phyloP scores from a whole-genome alignment of 2,797 vertebrate species.

The Argyrosomus regius region DNA sequence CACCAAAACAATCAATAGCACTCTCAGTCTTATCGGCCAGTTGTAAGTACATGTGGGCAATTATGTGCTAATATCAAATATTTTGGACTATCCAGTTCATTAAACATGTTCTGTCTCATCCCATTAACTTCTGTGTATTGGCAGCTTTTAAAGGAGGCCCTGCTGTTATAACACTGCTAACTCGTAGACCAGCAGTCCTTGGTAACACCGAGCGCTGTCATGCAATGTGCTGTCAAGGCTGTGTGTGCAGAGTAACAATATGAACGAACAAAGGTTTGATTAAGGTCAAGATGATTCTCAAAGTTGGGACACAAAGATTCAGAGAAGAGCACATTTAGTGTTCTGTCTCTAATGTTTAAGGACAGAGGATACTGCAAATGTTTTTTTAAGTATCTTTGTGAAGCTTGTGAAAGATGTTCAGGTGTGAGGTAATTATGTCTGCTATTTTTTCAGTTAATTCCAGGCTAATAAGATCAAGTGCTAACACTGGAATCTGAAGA shows the following conservation, averaged over 20 bases:
- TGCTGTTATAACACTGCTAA: constrained; percentile 30
- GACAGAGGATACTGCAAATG: background rate
- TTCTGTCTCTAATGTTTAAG: background rate
- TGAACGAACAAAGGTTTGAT: background rate
- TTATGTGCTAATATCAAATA: constrained; percentile 48
- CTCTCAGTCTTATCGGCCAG: constrained; percentile 34
- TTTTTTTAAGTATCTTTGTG: no score
- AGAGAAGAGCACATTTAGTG: background rate
- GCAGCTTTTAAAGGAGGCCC: constrained; percentile 23
- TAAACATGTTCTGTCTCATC: constrained; percentile 50
- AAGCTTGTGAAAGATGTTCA: background rate
- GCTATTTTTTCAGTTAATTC: background rate
- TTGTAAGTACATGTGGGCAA: constrained; percentile 51
- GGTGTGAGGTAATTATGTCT: background rate
- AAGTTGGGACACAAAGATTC: background rate
- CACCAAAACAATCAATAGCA: constrained; percentile 52
- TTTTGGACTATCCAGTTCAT: constrained; percentile 49
- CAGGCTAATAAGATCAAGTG: background rate
- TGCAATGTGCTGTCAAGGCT: background rate
- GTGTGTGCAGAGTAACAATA: background rate
- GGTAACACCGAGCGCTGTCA: constrained; percentile 5
- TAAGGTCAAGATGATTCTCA: background rate
- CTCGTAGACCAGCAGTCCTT: background rate
- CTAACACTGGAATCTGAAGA: background rate
- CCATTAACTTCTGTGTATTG: constrained; percentile 52